Conservation (phyloP, 2,113 vertebrate genomes). For the Henicopernis longicauda region DNA sequence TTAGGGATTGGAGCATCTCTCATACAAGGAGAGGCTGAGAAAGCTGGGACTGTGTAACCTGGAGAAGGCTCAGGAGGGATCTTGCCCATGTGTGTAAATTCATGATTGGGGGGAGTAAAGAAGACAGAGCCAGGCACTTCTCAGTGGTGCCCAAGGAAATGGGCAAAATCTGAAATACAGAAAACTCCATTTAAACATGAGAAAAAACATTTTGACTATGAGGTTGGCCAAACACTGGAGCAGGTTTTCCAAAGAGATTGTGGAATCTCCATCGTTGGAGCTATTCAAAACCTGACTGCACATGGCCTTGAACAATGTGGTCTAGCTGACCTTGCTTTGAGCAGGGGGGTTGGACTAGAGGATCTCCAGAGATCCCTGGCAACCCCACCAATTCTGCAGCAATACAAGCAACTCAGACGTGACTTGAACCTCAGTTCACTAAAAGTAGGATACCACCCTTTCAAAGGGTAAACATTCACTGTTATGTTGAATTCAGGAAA, state of each 20-base stretch:
- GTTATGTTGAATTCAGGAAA: background rate
- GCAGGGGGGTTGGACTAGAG: background rate
- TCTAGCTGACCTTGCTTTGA: background rate
- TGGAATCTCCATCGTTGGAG: background rate
- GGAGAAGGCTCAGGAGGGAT: background rate
- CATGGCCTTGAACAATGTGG: background rate
- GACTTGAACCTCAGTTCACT: background rate
- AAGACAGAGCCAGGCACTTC: background rate
- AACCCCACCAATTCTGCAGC: background rate
- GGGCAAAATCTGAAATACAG: background rate
- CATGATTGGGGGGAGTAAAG: background rate
- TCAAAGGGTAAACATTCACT: background rate
- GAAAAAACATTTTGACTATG: background rate
- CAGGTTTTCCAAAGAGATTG: background rate
- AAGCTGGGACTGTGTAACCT: background rate
- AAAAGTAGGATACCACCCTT: background rate
- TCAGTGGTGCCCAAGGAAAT: background rate
- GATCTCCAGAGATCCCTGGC: background rate
- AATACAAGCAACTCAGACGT: background rate
- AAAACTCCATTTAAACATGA: background rate
- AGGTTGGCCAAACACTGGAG: background rate
- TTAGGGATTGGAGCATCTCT: background rate
- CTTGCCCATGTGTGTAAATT: background rate
- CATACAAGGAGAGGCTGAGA: background rate
- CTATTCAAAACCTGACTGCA: background rate